A percentile compares a stretch with the other conserved stretches of the same genome.
Conservation (phyloP, 2,113 vertebrate species). For the Podocnemis expansa region DNA sequence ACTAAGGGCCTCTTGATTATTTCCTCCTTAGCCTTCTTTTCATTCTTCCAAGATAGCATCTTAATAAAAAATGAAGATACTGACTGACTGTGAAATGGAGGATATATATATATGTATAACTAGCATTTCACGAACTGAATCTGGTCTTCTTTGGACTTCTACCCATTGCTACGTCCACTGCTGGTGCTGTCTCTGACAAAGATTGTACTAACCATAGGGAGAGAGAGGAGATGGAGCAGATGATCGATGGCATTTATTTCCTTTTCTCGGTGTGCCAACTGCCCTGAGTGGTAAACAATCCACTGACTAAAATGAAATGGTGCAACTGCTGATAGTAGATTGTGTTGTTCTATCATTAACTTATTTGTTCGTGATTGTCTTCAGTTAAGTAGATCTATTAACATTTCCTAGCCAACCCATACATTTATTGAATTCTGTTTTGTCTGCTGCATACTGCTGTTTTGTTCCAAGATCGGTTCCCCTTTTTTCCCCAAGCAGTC, state of each 20-base stretch:
- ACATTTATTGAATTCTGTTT: neutral
- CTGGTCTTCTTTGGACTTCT: neutral
- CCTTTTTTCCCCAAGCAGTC: neutral
- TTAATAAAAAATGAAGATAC: neutral
- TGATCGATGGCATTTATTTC: neutral
- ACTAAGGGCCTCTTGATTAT: neutral
- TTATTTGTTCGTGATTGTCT: constrained; percentile 8
- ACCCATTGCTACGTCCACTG: neutral
- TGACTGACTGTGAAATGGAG: neutral
- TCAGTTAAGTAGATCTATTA: constrained; percentile 10
- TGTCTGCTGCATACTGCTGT: neutral
- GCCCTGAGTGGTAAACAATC: constrained; percentile 23
- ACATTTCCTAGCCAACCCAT: neutral
- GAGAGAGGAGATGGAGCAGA: constrained; percentile 7
- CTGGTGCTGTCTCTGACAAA: neutral
- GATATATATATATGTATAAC: neutral
- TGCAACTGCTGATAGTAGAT: neutral
- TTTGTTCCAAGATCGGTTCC: neutral
- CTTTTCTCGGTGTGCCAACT: neutral
- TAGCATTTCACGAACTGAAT: neutral
- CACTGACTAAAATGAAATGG: constrained; percentile 9
- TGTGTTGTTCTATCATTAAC: neutral
- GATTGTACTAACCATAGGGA: neutral
- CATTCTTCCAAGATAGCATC: neutral
- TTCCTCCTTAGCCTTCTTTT: neutral